Conservation (phyloP, 2,888 invertebrate genomes). For the Sminthurides aquaticus region DNA sequence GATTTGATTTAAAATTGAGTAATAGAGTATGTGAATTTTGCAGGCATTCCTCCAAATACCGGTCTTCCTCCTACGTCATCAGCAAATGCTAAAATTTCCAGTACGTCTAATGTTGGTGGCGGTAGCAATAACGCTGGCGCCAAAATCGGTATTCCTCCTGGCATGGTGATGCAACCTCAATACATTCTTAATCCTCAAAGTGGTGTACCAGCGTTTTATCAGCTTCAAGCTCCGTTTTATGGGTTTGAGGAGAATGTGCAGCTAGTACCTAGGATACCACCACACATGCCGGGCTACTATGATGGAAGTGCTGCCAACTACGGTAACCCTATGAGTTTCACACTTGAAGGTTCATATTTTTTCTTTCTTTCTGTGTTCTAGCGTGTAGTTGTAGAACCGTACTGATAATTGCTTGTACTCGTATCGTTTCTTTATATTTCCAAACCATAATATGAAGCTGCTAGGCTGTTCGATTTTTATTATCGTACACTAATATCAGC, state of each 20-base stretch:
- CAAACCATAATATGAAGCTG: no score
- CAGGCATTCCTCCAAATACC: neutral
- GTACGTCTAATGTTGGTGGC: conserved; percentile 28
- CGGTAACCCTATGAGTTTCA: conserved; percentile 26
- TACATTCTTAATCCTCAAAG: conserved; percentile 40
- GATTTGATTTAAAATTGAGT: no score
- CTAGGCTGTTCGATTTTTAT: no score
- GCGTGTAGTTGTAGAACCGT: neutral
- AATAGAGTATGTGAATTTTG: no score
- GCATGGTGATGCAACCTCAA: conserved; percentile 40
- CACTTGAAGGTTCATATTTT: conserved; percentile 24
- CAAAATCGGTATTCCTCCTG: conserved; percentile 34
- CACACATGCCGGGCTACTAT: conserved; percentile 40
- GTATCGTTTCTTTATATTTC: no score
- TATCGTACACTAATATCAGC: no score
- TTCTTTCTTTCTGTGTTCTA: conserved; percentile 18
- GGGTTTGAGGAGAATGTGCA: conserved; percentile 41
- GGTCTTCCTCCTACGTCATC: conserved; percentile 22
- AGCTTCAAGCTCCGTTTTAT: conserved; percentile 39
- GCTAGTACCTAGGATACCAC: conserved; percentile 38
- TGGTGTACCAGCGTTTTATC: conserved; percentile 34
- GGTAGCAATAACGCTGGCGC: conserved; percentile 20
- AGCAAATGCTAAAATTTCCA: conserved; percentile 37
- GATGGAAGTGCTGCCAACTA: conserved; percentile 31
- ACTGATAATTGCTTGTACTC: neutral